Evolutionary conservation across 2,888 invertebrate genomes (phyloP).

Genomic region (Pyrochroa serraticornis): DNA sequence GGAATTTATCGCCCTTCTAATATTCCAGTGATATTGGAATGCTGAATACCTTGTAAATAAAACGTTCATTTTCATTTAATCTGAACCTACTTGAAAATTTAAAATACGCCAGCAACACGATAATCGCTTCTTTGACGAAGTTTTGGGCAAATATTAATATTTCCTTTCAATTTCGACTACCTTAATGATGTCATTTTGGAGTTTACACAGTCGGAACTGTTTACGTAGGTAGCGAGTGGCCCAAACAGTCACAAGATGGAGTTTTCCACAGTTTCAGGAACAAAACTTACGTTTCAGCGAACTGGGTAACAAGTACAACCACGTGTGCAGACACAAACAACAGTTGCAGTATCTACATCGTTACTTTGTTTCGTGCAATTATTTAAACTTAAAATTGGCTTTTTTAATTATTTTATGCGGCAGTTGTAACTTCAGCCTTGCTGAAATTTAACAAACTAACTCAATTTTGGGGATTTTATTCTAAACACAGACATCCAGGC

Average conservation of each 20-base stretch:
- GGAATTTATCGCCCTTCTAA: conserved; percentile 16
- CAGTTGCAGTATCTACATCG: no score
- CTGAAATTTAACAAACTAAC: no score
- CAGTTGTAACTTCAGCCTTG: no score
- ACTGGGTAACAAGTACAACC: background rate
- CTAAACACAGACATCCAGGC: no score
- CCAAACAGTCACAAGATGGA: no score
- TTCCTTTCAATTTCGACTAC: conserved; percentile 19
- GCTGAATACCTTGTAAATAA: conserved; percentile 16
- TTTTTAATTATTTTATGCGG: no score
- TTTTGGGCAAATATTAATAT: conserved; percentile 25
- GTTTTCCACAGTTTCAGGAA: no score
- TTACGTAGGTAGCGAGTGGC: background rate
- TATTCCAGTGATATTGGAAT: conserved; percentile 3
- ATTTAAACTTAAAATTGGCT: no score
- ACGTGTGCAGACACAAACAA: no score
- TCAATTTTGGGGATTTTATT: no score
- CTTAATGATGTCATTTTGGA: conserved; percentile 15
- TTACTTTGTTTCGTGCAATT: no score
- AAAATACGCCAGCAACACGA: conserved; percentile 18
- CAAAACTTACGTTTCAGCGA: background rate
- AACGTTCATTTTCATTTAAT: conserved; percentile 21
- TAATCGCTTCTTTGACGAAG: conserved; percentile 25
- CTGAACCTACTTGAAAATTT: conserved; percentile 20
- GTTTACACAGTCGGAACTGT: conserved; percentile 12